These are phyloP conservation scores for Nomia melanderi DNA, from an alignment of 1,140 invertebrate species.

Conservation along the genomic window DNA sequence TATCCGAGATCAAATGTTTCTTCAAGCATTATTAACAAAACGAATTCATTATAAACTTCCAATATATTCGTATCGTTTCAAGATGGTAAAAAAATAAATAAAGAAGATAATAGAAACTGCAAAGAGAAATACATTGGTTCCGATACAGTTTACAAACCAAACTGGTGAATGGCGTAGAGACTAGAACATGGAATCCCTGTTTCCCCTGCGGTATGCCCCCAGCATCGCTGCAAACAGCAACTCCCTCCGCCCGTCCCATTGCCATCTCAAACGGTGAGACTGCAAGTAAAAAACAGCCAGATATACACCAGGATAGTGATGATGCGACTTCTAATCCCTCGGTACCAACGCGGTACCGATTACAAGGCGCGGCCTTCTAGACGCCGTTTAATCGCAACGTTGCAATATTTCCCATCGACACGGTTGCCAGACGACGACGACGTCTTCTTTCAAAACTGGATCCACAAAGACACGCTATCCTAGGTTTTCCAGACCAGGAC, in stretches of 20 bases:
- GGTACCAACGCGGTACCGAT: conserved; percentile 2
- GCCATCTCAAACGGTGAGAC: conserved; percentile 78
- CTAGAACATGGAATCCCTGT: conserved; percentile 48
- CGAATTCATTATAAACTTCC: no score
- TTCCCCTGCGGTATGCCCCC: conserved; percentile 46
- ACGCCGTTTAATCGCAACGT: not conserved
- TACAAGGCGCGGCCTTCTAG: not conserved
- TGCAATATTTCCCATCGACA: not conserved
- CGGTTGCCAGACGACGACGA: not conserved
- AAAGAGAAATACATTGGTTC: conserved; percentile 67
- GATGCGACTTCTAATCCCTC: conserved; percentile 40
- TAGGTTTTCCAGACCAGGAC: conserved; percentile 47
- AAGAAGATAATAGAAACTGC: no score
- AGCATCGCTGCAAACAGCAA: conserved; percentile 58
- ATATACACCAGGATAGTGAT: conserved; percentile 70
- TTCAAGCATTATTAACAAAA: conserved; percentile 14
- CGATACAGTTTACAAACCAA: conserved; percentile 78
- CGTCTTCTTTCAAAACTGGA: not conserved
- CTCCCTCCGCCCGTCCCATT: conserved; percentile 55
- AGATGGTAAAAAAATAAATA: conserved; percentile 26
- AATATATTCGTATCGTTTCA: conserved; percentile 27
- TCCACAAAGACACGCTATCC: not conserved
- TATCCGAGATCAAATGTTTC: conserved; percentile 11
- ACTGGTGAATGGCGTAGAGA: conserved; percentile 64
- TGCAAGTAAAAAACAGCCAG: conserved; percentile 79